phyloP scores from a whole-genome alignment of 2,797 vertebrate genomes.

The Leptatherina wallacei region DNA sequence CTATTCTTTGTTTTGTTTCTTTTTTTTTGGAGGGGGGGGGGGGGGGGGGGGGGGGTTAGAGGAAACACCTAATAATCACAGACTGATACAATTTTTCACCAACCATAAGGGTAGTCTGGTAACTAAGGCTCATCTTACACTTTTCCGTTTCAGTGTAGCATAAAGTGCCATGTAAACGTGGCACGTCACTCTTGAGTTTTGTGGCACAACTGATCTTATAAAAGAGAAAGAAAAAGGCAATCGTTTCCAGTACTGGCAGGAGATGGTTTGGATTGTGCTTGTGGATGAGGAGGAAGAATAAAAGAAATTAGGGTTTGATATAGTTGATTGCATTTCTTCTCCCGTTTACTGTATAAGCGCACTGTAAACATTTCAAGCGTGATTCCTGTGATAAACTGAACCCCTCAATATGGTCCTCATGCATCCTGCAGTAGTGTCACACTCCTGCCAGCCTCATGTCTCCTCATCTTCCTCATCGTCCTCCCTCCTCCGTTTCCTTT shows the following conservation, averaged over 20 bases:
- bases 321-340: conserved; percentile 75
- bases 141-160: conserved; percentile 63
- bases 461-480: conserved; percentile 8
- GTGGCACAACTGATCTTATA: conserved; percentile 83
- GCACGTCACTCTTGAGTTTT: conserved; percentile 77
- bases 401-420: conserved; percentile 69
- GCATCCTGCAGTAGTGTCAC: conserved; percentile 83
- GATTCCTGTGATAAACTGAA: conserved; percentile 78
- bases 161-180: conserved; percentile 69
- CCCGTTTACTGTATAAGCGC: conserved; percentile 73
- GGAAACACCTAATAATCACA: conserved; percentile 42
- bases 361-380: conserved; percentile 84
- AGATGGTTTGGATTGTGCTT: conserved; percentile 80
- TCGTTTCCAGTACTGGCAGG: conserved; percentile 81
- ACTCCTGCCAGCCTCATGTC: conserved; percentile 67
- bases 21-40: background rate
- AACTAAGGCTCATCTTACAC: conserved; percentile 71
- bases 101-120: conserved; percentile 41
- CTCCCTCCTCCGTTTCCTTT: conserved; percentile 67
- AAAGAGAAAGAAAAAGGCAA: conserved; percentile 83
- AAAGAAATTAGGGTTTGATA: conserved; percentile 60
- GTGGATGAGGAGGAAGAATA: conserved; percentile 58
- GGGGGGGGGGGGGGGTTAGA: background rate
- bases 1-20: conserved; percentile 16
- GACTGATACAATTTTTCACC: conserved; percentile 25